Conservation (phyloP, 2,113 vertebrate genomes). For the Coptodon rendalli region DNA sequence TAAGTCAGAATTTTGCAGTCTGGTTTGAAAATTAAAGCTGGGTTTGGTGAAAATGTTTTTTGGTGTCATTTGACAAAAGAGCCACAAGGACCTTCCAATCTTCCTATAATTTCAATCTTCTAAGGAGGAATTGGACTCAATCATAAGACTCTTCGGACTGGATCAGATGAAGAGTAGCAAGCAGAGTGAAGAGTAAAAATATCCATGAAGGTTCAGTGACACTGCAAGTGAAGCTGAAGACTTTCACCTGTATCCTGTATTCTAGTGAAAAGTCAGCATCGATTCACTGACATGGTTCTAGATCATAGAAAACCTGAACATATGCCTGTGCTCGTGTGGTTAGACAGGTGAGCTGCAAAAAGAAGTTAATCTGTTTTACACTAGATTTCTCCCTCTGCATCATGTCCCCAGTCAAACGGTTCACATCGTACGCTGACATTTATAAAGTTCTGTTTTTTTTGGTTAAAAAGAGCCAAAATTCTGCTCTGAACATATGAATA, state of each 20-base stretch:
- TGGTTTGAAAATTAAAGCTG: not conserved
- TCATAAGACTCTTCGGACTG: not conserved
- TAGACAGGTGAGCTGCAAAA: not conserved
- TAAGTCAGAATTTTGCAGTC: not conserved
- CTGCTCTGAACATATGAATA: not conserved
- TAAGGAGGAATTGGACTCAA: not conserved
- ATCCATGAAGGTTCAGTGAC: not conserved
- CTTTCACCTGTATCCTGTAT: not conserved
- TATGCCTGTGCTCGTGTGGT: not conserved
- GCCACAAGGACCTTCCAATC: not conserved
- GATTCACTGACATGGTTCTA: not conserved
- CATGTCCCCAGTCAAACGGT: not conserved
- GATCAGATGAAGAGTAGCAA: not conserved
- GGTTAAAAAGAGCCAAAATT: not conserved
- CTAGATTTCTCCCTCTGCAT: not conserved
- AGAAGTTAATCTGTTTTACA: not conserved
- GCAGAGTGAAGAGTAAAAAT: not conserved
- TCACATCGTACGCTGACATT: fast-evolving
- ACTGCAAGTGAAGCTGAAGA: not conserved
- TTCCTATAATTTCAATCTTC: not conserved
- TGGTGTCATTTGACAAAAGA: not conserved
- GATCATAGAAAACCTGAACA: not conserved
- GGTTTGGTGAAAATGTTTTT: not conserved
- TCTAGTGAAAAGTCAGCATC: not conserved
- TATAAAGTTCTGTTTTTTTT: not conserved